Percentiles rank a stretch among this genome's conserved stretches.
These are phyloP conservation scores for Brachypterus glaber DNA, from an alignment of 2,888 invertebrate genomes.

Conservation along the genomic window DNA sequence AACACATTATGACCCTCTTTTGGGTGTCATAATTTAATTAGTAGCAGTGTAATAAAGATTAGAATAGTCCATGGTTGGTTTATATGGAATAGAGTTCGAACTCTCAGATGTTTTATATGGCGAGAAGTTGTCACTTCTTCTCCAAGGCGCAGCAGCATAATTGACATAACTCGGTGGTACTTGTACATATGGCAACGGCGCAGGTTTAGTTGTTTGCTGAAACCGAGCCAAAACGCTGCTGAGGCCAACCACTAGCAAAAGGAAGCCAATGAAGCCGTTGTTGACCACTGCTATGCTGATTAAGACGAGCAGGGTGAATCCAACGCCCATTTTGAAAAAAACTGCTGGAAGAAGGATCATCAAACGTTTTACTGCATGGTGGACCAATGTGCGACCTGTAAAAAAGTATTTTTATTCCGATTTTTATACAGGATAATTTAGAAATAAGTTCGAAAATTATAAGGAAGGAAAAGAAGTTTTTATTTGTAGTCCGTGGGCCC, in stretches of 20 bases:
- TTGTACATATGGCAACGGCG: background rate
- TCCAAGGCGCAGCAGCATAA: too few species aligned
- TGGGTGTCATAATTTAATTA: too few species aligned
- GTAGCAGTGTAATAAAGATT: too few species aligned
- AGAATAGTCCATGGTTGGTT: too few species aligned
- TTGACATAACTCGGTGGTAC: too few species aligned
- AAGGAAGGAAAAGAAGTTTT: too few species aligned
- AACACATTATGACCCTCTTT: too few species aligned
- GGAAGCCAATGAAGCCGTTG: slow-evolving; percentile 65
- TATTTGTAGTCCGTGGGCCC: too few species aligned
- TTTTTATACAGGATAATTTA: too few species aligned
- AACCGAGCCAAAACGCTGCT: slow-evolving; percentile 37
- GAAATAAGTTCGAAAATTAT: too few species aligned
- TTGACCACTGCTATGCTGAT: slow-evolving; percentile 64
- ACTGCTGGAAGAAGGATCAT: slow-evolving; percentile 63
- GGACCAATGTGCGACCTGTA: slow-evolving; percentile 59
- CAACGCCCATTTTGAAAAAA: slow-evolving; percentile 67
- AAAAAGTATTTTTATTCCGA: too few species aligned
- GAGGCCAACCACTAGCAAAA: slow-evolving; percentile 39
- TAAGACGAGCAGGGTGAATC: slow-evolving; percentile 56
- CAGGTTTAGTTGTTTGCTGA: slow-evolving; percentile 26
- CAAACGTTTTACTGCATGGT: slow-evolving; percentile 59
- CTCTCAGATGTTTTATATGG: background rate
- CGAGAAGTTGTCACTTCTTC: slow-evolving; percentile 17
- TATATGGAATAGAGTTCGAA: too few species aligned